Evolutionary conservation across 35 echinoderm and acorn worm species (phyloP), one percentile per base, ranked within the genome.

Genomic region (Hemicentrotus pulcherrimus): DNA sequence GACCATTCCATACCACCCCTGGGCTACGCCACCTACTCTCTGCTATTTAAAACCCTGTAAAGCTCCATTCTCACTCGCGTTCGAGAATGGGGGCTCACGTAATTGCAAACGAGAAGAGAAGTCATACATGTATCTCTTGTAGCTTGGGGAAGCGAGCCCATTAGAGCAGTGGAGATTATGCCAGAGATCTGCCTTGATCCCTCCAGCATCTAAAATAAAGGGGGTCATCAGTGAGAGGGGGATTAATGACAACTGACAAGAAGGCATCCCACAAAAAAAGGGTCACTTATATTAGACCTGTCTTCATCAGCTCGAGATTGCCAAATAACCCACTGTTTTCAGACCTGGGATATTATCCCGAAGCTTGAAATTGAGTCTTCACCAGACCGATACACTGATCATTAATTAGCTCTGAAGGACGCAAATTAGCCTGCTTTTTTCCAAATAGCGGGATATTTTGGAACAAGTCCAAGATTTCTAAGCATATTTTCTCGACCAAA

Each of bases 201-300:
- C 65, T n/a, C 65, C 19, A 78, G 65, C 65, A 78, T 78, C 1
- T 70, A 18, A 6, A 78, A 78, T 7, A 78, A 78, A 78, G 65
- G 65, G 65, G 65, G 65, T 78, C 65, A 78, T 78, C 65, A 28
- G 22, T 78, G 22, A 22, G 65, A 28, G 28, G 18, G 24, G 65
- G 65, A 78, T 78, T 78, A 78, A 78, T 78, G 65, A 78, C 65
- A 78, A 78, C 65, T 78, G 65, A 78, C 65, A 78, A 78, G 65
- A 78, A 78, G 24, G 65, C 65, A 78, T 78, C 65, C 11, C 65
- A 78, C 65, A 78, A 6, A 78, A 78, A 78, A 78, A 55, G 15
- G 65, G 65, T 78, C 65, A 78, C 50, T 55, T 55, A 41, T 41
- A 41, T 3, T 41, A 41, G 35, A 3, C 35, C 35, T 41, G 35